phyloP scores from a whole-genome alignment of 2,888 invertebrate genomes.

The Erebia aethiops region DNA sequence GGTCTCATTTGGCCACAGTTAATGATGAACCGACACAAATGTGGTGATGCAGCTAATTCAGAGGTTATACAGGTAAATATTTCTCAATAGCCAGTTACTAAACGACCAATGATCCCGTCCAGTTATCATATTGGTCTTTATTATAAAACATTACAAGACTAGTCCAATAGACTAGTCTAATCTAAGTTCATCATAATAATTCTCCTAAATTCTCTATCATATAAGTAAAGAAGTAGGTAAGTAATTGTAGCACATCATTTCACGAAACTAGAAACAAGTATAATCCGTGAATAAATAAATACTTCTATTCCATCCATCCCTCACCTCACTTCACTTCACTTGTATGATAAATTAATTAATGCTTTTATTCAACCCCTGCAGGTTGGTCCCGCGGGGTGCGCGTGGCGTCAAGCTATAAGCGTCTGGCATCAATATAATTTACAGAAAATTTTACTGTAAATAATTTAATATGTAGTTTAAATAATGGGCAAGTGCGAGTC shows the following conservation, averaged over 20 bases:
- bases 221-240: too few species aligned
- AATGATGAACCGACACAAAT: background rate
- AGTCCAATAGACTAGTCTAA: too few species aligned
- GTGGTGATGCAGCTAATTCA: background rate
- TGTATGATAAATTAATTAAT: conserved; percentile 32
- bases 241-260: background rate
- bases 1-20: background rate
- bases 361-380: conserved; percentile 25
- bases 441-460: background rate
- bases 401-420: conserved; percentile 3
- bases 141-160: too few species aligned
- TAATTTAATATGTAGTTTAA: background rate
- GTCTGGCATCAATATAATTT: background rate
- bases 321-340: conserved; percentile 25
- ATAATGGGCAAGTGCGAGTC: background rate
- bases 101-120: too few species aligned
- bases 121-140: too few species aligned
- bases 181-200: too few species aligned
- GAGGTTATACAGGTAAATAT: too few species aligned
- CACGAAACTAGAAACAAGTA: background rate
- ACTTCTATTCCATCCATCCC: conserved; percentile 9
- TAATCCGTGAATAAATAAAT: background rate
- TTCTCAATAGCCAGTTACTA: too few species aligned
- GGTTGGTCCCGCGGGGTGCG: background rate
- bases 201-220: background rate